Evolutionary conservation across 2,888 invertebrate species (phyloP).

Genomic region (Aphelenchoides bicaudatus): DNA sequence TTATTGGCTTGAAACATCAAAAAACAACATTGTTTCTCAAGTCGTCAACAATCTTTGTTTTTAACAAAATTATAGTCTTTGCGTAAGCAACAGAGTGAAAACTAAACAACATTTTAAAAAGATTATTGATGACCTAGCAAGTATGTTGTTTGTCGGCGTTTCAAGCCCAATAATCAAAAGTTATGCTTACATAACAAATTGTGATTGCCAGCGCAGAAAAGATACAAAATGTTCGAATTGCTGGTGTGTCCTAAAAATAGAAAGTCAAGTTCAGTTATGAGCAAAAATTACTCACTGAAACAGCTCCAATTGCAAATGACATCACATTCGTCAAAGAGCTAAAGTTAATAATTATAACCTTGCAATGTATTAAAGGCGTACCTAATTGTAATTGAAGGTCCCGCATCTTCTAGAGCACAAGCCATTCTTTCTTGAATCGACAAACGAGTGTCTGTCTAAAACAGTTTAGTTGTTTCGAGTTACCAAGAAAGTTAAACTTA

Average conservation of each 20-base stretch:
- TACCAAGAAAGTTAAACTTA: not conserved
- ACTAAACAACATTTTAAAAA: too few relatives aligned
- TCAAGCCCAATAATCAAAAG: too few relatives aligned
- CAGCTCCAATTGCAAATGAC: slow-evolving; percentile 42
- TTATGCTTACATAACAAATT: slow-evolving; percentile 39
- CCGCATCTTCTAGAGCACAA: slow-evolving; percentile 48
- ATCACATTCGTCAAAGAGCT: slow-evolving; percentile 43
- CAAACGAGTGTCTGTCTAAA: slow-evolving; percentile 28
- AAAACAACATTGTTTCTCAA: slow-evolving; percentile 21
- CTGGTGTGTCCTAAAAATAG: slow-evolving; percentile 51
- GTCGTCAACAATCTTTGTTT: too few relatives aligned
- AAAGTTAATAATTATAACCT: not conserved
- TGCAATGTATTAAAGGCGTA: slow-evolving; percentile 10
- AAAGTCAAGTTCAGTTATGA: too few relatives aligned
- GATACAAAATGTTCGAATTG: slow-evolving; percentile 50
- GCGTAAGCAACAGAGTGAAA: too few relatives aligned
- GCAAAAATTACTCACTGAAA: too few relatives aligned
- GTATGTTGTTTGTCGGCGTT: too few relatives aligned
- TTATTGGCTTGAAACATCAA: too few relatives aligned
- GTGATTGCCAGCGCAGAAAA: slow-evolving; percentile 44
- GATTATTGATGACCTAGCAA: too few relatives aligned
- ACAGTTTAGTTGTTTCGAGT: slow-evolving; percentile 10
- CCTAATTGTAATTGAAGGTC: slow-evolving; percentile 55
- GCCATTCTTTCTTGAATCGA: slow-evolving; percentile 42
- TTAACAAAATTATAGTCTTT: too few relatives aligned